Conservation (phyloP, 2,888 invertebrate genomes). For the Balanococcus diminutus region DNA sequence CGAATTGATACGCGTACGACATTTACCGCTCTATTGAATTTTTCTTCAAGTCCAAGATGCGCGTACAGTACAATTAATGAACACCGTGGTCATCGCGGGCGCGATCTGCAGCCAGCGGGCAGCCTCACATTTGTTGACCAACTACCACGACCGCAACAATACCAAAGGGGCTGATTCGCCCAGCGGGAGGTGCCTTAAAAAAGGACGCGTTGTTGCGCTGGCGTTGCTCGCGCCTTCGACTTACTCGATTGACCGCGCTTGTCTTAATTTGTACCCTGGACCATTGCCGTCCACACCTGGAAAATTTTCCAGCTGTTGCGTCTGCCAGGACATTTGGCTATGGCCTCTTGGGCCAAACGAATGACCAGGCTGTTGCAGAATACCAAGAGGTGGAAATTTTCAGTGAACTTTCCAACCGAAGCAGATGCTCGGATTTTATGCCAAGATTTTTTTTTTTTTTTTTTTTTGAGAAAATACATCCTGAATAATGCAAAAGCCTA, state of each 20-base stretch:
- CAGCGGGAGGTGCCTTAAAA: background rate
- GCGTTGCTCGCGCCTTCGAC: constrained; percentile 45
- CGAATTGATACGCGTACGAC: background rate
- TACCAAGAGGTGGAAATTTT: background rate
- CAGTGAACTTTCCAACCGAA: too few relatives aligned
- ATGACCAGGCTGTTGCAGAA: background rate
- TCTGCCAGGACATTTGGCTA: background rate
- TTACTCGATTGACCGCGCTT: constrained; percentile 46
- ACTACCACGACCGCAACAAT: constrained; percentile 39
- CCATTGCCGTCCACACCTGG: constrained; percentile 20
- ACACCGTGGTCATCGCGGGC: background rate
- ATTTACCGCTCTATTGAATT: constrained; percentile 27
- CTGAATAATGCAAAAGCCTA: background rate
- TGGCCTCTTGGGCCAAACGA: background rate
- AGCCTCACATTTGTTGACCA: constrained; percentile 50
- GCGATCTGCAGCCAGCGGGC: constrained; percentile 34
- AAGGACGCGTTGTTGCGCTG: background rate
- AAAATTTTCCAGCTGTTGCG: constrained; percentile 42
- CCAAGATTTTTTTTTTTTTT: too few relatives aligned
- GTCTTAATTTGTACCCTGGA: constrained; percentile 46
- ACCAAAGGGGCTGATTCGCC: background rate
- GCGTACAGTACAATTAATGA: constrained; percentile 21
- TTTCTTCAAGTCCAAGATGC: constrained; percentile 29
- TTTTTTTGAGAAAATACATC: too few relatives aligned
- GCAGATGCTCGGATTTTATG: too few relatives aligned